Percentiles rank a stretch among this genome's conserved stretches.
Evolutionary conservation across 2,888 invertebrate species (phyloP).

Genomic region (Melipona bicolor): DNA sequence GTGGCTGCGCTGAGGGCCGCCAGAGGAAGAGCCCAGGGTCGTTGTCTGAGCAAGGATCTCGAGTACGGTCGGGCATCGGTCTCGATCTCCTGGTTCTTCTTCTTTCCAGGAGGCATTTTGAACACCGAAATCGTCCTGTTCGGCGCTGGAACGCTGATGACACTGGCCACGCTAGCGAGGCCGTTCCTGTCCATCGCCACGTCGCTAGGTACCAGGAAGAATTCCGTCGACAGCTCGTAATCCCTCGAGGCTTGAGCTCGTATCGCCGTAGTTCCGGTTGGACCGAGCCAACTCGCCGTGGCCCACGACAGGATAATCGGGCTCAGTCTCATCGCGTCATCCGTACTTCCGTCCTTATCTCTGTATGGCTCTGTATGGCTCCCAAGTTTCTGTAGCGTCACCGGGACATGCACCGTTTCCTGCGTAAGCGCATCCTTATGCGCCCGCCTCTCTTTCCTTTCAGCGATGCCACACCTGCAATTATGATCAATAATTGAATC

Average conservation of each 20-base stretch:
- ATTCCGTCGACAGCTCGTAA: conserved; percentile 92
- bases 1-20: conserved; percentile 93
- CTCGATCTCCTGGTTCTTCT: conserved; percentile 64
- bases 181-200: conserved; percentile 80
- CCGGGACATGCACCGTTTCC: conserved; percentile 68
- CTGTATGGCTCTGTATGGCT: conserved; percentile 20
- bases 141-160: conserved; percentile 82
- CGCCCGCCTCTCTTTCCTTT: conserved; percentile 43
- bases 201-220: conserved; percentile 90
- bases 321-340: conserved; percentile 78
- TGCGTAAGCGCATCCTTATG: conserved; percentile 70
- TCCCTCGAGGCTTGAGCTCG: conserved; percentile 77
- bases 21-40: conserved; percentile 96
- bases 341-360: conserved; percentile 42
- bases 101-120: conserved; percentile 72
- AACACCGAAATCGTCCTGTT: conserved; percentile 79
- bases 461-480: conserved; percentile 45
- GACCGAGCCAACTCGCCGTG: conserved; percentile 81
- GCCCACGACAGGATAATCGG: conserved; percentile 82
- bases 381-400: conserved; percentile 57
- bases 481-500: conserved; percentile 45
- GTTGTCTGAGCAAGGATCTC: conserved; percentile 87
- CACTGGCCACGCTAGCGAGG: conserved; percentile 77
- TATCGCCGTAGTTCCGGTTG: conserved; percentile 75
- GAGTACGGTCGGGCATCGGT: conserved; percentile 67